These are phyloP conservation scores for Pangasius macronema DNA, from an alignment of 2,797 vertebrate genomes.

Conservation along the genomic window DNA sequence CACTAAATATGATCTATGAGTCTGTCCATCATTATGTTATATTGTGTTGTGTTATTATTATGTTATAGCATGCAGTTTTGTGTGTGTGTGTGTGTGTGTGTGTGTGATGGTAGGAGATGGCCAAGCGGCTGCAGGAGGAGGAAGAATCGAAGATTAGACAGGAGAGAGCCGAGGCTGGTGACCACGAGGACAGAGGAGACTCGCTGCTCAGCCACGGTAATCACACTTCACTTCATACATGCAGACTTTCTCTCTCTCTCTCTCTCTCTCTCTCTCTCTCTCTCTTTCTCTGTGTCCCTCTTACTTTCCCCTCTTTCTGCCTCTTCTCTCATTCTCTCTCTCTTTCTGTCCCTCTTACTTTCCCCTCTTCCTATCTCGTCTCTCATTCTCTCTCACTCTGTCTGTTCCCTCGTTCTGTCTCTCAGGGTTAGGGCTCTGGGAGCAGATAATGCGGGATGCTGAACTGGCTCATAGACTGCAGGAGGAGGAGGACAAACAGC, in stretches of 20 bases:
- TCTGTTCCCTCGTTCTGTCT: background rate
- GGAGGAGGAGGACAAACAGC: slow-evolving; percentile 67
- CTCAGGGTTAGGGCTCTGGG: slow-evolving; percentile 64
- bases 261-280: background rate
- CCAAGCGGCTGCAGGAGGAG: slow-evolving; percentile 76
- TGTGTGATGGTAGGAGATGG: slow-evolving; percentile 71
- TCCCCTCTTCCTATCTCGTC: background rate
- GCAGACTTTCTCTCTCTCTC: background rate
- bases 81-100: slow-evolving; percentile 31
- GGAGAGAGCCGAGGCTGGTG: slow-evolving; percentile 46
- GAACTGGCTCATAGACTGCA: slow-evolving; percentile 77
- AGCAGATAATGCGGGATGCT: slow-evolving; percentile 74
- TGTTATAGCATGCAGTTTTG: background rate
- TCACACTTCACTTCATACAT: background rate
- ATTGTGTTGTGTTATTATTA: background rate
- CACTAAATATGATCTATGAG: background rate
- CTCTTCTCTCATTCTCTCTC: background rate
- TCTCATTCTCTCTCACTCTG: background rate
- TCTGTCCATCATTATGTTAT: background rate
- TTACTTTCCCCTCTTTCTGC: background rate
- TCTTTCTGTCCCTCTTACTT: background rate
- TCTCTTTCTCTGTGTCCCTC: background rate
- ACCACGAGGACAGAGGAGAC: background rate
- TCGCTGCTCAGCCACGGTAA: slow-evolving; percentile 63
- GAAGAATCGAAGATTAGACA: slow-evolving; percentile 68